Percentiles rank a stretch among this genome's conserved stretches.
Evolutionary conservation across 2,888 invertebrate genomes (phyloP).

Genomic region (Heliothis peltigera): DNA sequence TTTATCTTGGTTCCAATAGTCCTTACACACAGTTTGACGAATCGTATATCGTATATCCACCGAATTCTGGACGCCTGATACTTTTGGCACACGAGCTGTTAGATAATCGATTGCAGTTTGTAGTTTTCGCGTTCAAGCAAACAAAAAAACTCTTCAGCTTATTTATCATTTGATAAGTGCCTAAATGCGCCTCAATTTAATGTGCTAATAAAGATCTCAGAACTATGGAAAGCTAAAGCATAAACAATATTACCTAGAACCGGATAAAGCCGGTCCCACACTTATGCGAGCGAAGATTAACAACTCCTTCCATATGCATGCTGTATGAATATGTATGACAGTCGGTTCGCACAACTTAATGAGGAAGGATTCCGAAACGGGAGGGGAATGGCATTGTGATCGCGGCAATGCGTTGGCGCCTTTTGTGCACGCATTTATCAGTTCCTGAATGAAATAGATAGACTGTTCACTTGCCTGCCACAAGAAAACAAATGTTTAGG

Average conservation of each 20-base stretch:
- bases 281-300: constrained; percentile 40
- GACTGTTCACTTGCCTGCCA: neutral
- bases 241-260: constrained; percentile 40
- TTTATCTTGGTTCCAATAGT: no score
- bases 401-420: constrained; percentile 28
- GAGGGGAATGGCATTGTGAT: constrained; percentile 32
- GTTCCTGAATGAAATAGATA: constrained; percentile 34
- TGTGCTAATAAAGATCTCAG: no score
- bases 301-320: constrained; percentile 50
- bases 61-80: no score
- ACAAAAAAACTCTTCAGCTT: no score
- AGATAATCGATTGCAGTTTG: no score
- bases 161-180: no score
- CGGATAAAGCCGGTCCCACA: constrained; percentile 39
- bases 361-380: constrained; percentile 54
- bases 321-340: constrained; percentile 51
- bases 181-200: no score
- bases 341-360: constrained; percentile 47
- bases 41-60: no score
- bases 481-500: no score
- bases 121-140: no score
- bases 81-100: no score
- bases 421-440: constrained; percentile 12
- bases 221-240: neutral
- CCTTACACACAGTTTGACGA: no score